These are phyloP conservation scores for Lamprotornis superbus DNA, from an alignment of 2,113 vertebrate genomes.

Conservation along the genomic window DNA sequence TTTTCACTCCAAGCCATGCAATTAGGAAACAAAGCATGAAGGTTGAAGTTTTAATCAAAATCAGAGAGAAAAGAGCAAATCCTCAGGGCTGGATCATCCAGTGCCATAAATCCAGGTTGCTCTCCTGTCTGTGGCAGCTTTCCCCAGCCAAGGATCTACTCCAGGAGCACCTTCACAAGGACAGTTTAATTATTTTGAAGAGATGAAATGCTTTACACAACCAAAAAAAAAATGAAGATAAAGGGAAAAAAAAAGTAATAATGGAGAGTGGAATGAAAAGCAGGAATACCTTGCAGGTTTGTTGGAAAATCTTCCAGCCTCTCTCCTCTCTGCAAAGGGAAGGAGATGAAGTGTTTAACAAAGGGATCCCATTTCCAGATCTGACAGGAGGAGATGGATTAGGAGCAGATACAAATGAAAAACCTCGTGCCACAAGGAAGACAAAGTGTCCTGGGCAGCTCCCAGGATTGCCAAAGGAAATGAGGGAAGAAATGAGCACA, in stretches of 20 bases:
- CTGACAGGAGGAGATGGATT: slow-evolving; percentile 70
- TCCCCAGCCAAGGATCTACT: neutral
- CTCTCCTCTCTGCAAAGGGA: neutral
- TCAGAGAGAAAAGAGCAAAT: neutral
- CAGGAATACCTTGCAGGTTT: neutral
- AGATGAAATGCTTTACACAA: neutral
- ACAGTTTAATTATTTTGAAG: neutral
- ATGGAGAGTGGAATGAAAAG: neutral
- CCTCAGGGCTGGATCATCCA: neutral
- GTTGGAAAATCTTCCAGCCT: neutral
- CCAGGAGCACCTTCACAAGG: neutral
- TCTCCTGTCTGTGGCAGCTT: neutral
- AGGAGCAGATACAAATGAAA: slow-evolving; percentile 62
- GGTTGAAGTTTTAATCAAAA: neutral
- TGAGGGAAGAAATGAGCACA: slow-evolving; percentile 35
- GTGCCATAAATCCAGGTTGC: neutral
- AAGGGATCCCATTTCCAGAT: slow-evolving; percentile 55
- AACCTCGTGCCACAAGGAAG: slow-evolving; percentile 67
- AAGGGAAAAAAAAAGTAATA: neutral
- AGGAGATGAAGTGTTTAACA: slow-evolving; percentile 41
- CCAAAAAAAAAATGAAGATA: neutral
- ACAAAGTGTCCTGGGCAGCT: slow-evolving; percentile 49
- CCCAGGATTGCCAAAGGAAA: slow-evolving; percentile 51
- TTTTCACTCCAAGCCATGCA: neutral
- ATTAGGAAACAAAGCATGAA: neutral